Evolutionary conservation across 1,140 invertebrate species (phyloP), one percentile per base, ranked within the genome.

Genomic region (Drosophila truncata): DNA sequence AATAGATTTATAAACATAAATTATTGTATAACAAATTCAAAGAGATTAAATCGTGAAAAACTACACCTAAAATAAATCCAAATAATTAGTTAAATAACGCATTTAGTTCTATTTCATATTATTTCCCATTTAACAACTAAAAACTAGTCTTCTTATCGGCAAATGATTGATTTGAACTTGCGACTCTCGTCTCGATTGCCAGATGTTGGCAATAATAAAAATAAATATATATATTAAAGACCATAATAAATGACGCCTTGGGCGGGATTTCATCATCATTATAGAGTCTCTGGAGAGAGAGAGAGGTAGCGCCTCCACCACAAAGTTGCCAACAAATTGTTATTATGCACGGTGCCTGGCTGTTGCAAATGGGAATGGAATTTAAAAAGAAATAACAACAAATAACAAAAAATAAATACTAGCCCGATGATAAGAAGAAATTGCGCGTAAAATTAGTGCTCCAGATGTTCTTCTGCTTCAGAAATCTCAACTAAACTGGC

Each of bases 1-100:
- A 42, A 57, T 31, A 71, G 47, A 71, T 75, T 54, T 73, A 73
- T 58, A 57, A 64, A 60, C 72, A 73, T 74, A 37, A 65, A 58
- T 58, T 76, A 58, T 74, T 75, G 49, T 55, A 75, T 73, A 73
- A 75, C 49, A 55, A 73, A 71, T 42, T 52, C n/a, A 10, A 67
- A 35, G 8, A 66, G 49, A 66, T 55, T 55, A 69, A 41, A 29
- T 33, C 20, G n/a, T 52, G 4, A 31, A 14, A 9, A 52, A 33
- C 52, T 35, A 55, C 20, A 23, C 14, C 50, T 13, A 20, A 23
- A 23, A 5, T 47, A 31, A 29, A 31, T 14, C 4, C 10, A 27
- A 11, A 37, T 23, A 61, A 31, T 31, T 23, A 16, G 9, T 20
- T 42, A 18, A n/a, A n/a, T n/a, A n/a, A n/a, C n/a, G n/a, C 33